Base-by-base conservation (phyloP, 2,888 invertebrate species). In the Hemicrepidius hirtus region DNA sequence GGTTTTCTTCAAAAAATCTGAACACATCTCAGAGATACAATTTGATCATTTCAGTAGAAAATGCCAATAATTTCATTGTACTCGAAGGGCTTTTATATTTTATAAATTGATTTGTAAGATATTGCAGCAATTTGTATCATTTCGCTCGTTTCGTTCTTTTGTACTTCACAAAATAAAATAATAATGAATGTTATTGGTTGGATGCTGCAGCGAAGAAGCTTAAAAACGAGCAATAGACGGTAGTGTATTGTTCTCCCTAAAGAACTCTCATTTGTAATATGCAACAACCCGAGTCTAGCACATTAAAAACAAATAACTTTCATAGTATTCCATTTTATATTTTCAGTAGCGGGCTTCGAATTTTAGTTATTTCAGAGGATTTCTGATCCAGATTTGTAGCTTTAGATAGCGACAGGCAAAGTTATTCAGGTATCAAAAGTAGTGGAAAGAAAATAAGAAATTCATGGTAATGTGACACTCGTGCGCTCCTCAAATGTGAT, bases 111-210 rank as follows among this genome's bases (percentile, higher is more conserved):
- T 73, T 69, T 60, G 59, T 64, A 76, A 73, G 68, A 68, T 75
- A 73, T 71, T 73, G 73, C 69, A 74, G 74, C 76, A 73, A 73
- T 76, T 74, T 74, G 65, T 76, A 74, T 76, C 46, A 37, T 67
- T 65, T 53, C 50, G 63, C 63, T 63, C 65, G 53, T 65, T 53
- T 28, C 53, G 28, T 55, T 50, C 53, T 65, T 37, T 40, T 65
- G 53, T 55, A 55, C 24, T 41, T 7, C 16, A 28, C 24, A 37
- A 53, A 28, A 53, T 53, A 53, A 65, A 55, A 53, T 63, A 63
- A 63, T 63, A 63, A 63, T 24, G 37, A 18, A 18, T 13, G 28
- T 24, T 63, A 63, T 63, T 32, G 16, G 18, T 3, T 12, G 44
- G 24, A 41, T 57, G 46, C 46, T n/a, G 46, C 32, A 59, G 46